Base-by-base conservation (phyloP, 2,888 invertebrate species). In the Papilio protenor region DNA sequence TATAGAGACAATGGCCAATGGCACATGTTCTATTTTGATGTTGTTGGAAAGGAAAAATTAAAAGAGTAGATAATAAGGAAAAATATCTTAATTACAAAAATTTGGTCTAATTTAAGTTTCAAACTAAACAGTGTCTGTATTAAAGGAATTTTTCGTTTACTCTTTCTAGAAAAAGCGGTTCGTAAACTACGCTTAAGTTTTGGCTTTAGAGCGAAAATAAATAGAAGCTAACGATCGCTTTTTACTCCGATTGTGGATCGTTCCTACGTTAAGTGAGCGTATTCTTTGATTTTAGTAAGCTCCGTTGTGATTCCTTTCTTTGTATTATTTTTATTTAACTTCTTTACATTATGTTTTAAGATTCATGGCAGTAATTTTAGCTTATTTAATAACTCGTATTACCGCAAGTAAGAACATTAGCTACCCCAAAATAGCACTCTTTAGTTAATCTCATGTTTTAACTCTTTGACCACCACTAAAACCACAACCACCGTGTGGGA, bases 191-290 rank as follows among this genome's bases (percentile, higher is more conserved):
- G 66, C 66, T 66, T 66, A 66, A 71, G 59, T 71, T 71, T 76
- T 47, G 71, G 71, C 59, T 71, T 71, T 61, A 55, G 69, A 59
- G 47, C 59, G 76, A 71, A 59, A 76, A 71, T 76, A 76, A 71
- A 76, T 71, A 71, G 47, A 47, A 71, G 18, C 59, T 59, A 71
- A 76, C 27, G 76, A 76, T 71, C 57, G 59, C 47, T 76, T 76
- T 76, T 71, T 76, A 71, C 76, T 71, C 76, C 49, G 59, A 59
- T 76, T 76, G 76, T 55, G 76, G 59, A 71, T 76, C 71, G 70
- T 76, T 76, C 55, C 47, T 76, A 70, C 47, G 47, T 45, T 57
- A 59, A 69, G n/a, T 66, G 55, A 70, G 57, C 47, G 45, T 70
- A 76, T 76, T 10, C 57, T 70, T 70, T 76, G 70, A 70, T 69